Evolutionary conservation across 2,113 vertebrate species (phyloP).

Genomic region (Entosphenus tridentatus): DNA sequence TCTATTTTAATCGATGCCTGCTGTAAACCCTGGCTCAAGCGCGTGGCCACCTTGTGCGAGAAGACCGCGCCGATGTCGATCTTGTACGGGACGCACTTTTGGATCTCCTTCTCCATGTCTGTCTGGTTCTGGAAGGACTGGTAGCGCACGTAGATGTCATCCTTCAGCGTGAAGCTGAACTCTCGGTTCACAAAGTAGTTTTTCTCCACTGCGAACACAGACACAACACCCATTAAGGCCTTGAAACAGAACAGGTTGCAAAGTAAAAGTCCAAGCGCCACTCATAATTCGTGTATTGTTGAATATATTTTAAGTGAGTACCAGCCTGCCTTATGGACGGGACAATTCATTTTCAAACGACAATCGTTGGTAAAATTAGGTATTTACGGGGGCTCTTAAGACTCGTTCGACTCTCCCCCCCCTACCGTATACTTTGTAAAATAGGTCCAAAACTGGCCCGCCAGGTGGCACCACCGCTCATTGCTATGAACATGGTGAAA

Average conservation of each 20-base stretch:
- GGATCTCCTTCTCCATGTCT: constrained; percentile 82
- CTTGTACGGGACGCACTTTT: constrained; percentile 70
- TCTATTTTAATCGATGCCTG: no score
- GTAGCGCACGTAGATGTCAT: constrained; percentile 78
- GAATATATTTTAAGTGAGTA: neutral
- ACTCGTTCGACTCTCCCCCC: no score
- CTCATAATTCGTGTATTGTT: neutral
- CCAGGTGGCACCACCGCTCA: no score
- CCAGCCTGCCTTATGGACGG: neutral
- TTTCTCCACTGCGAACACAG: constrained; percentile 26
- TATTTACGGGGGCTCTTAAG: neutral
- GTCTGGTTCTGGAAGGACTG: constrained; percentile 56
- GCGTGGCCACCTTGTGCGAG: constrained; percentile 39
- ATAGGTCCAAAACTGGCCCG: no score
- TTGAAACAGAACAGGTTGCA: neutral
- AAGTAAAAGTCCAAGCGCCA: no score
- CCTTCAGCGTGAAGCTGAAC: constrained; percentile 82
- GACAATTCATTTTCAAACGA: neutral
- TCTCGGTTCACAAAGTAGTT: constrained; percentile 81
- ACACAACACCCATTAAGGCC: neutral
- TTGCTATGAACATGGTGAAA: no score
- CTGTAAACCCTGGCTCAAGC: no score
- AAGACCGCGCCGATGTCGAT: constrained; percentile 81
- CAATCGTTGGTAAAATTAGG: neutral
- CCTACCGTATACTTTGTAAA: no score